Evolutionary conservation across 2,797 vertebrate genomes (phyloP).

Genomic region (Lophius americanus): DNA sequence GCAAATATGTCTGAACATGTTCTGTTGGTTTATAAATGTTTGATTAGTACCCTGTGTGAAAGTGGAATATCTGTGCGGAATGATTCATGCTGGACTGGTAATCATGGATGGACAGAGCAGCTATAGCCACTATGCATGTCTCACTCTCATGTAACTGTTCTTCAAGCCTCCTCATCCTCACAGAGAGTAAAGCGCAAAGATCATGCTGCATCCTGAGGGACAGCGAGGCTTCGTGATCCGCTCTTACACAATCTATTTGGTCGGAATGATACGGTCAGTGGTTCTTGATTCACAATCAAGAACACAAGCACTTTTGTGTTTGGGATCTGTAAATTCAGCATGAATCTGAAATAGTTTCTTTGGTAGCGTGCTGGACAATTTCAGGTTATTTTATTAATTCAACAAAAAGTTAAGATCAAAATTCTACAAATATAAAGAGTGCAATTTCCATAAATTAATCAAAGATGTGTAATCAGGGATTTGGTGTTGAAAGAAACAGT

Average conservation of each 20-base stretch:
- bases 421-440: too few species aligned
- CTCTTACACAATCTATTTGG: constrained; percentile 20
- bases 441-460: too few species aligned
- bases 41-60: constrained; percentile 16
- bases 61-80: constrained; percentile 13
- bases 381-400: too few species aligned
- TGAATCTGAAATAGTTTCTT: too few species aligned
- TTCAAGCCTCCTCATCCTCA: constrained; percentile 56
- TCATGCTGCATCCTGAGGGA: constrained; percentile 24
- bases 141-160: constrained; percentile 72
- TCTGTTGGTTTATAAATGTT: constrained; percentile 4
- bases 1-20: neutral
- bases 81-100: constrained; percentile 31
- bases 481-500: too few species aligned
- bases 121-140: constrained; percentile 22
- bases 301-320: neutral
- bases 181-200: constrained; percentile 35
- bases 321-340: too few species aligned
- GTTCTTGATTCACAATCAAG: neutral
- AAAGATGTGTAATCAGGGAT: too few species aligned
- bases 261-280: constrained; percentile 19
- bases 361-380: too few species aligned
- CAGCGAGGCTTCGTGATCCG: constrained; percentile 26
- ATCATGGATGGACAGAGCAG: constrained; percentile 22
- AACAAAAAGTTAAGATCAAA: too few species aligned